Base-by-base conservation (phyloP, 2,888 invertebrate genomes). In the Neoascia interrupta region DNA sequence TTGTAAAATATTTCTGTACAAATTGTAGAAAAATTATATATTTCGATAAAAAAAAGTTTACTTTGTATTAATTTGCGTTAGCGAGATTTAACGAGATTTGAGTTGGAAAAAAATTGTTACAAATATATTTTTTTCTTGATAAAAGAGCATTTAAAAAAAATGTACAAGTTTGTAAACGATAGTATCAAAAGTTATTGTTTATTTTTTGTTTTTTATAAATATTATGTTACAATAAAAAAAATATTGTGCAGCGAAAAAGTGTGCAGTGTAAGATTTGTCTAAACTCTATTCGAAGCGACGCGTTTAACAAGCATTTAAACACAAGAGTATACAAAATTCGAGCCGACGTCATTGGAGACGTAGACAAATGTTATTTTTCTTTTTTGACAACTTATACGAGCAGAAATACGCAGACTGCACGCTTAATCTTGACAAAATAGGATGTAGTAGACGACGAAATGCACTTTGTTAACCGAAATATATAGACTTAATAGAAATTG, bases 11-110 rank as follows among this genome's bases (percentile, higher is more conserved):
- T 53, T 61, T 47, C 56, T 76, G 54, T 45, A 76, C 28, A 70
- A 39, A 49, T 21, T 34, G 28, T 39, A 36, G 37, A 70, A 63
- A 43, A 51, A 41, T 31, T 37, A 13, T 21, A 5, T 45, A 31
- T 34, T 18, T 43, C 10, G 13, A 49, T 28, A 45, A 49, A 53
- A 26, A 51, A 37, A 34, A 36, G 15, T 41, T 66, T 49, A 47
- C 28, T 58, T 61, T 74, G 74, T 70, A 54, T 64, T 54, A 64
- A 53, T 74, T 28, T 64, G 60, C 54, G 53, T 79, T 45, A 82
- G 83, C 83, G 83, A 83, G 82, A 82, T 81, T 82, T 76, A 60
- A 83, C 82, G 84, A 84, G 84, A 83, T 82, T 82, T 81, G 34
- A 79, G 45, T 73, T 68, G 54, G 21, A 66, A 56, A 60, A 54